These are phyloP conservation scores for Hipparchia semele DNA, from an alignment of 2,888 invertebrate species.

Conservation along the genomic window DNA sequence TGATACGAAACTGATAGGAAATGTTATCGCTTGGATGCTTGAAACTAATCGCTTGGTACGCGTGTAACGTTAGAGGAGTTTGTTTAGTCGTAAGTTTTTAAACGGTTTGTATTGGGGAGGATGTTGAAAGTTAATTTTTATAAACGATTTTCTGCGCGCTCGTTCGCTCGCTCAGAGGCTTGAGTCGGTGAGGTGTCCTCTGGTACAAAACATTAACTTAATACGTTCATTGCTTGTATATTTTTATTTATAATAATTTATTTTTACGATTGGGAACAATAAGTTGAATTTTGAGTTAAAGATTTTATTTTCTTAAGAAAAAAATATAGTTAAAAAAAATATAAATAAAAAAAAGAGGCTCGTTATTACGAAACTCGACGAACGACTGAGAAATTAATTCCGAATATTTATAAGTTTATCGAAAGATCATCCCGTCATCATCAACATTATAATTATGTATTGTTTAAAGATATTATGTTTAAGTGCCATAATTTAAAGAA, in stretches of 20 bases:
- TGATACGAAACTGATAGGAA: constrained; percentile 43
- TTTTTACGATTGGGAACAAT: constrained; percentile 76
- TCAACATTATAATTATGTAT: constrained; percentile 54
- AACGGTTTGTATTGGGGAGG: constrained; percentile 74
- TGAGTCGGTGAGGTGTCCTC: constrained; percentile 71
- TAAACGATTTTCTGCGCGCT: constrained; percentile 77
- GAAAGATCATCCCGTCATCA: constrained; percentile 59
- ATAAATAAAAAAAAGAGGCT: constrained; percentile 63
- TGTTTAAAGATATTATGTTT: constrained; percentile 73
- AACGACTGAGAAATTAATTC: constrained; percentile 83
- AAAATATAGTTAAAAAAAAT: constrained; percentile 52
- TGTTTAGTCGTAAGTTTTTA: constrained; percentile 77
- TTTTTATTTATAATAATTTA: constrained; percentile 66
- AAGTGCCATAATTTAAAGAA: constrained; percentile 82
- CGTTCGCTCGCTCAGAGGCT: constrained; percentile 59
- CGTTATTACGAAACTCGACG: constrained; percentile 73
- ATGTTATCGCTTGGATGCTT: constrained; percentile 57
- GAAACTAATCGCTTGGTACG: constrained; percentile 60
- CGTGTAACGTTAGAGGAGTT: constrained; percentile 66
- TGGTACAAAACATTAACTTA: constrained; percentile 79
- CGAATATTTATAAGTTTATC: constrained; percentile 69
- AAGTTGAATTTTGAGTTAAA: constrained; percentile 70
- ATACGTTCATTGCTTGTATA: constrained; percentile 64
- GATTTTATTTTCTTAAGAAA: constrained; percentile 75
- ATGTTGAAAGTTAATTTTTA: constrained; percentile 73